These are phyloP conservation scores for Parazoanthus atlanticus DNA, from an alignment of 92 coral and sea anemone genomes.

Conservation along the genomic window DNA sequence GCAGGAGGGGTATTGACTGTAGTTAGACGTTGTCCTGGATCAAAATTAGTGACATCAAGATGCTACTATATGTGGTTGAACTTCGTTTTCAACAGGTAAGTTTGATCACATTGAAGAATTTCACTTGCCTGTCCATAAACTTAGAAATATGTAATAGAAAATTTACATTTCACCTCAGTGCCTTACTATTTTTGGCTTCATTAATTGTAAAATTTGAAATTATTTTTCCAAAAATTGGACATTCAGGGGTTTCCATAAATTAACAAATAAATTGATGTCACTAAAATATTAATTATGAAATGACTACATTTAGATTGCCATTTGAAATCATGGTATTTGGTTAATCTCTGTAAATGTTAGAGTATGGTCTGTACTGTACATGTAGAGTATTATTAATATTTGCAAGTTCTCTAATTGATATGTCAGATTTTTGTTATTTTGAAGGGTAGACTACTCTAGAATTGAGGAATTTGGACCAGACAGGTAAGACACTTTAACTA, in stretches of 20 bases:
- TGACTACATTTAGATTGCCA: too few species aligned
- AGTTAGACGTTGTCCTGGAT: not conserved
- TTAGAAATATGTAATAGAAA: too few species aligned
- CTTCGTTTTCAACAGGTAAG: conserved; percentile 95
- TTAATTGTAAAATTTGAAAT: too few species aligned
- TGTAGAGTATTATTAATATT: not conserved
- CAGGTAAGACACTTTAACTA: conserved; percentile 49
- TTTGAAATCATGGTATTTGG: too few species aligned
- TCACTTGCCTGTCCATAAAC: not conserved
- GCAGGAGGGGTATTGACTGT: not conserved
- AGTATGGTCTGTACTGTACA: not conserved
- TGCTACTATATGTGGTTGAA: conserved; percentile 95
- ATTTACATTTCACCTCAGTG: too few species aligned
- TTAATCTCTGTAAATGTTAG: too few species aligned
- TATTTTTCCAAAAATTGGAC: too few species aligned
- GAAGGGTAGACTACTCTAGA: conserved; percentile 83
- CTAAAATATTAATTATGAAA: too few species aligned
- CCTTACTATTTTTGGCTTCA: too few species aligned
- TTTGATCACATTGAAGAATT: not conserved
- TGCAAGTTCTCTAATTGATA: not conserved
- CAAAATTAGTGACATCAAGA: conserved; percentile 44
- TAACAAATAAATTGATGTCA: too few species aligned
- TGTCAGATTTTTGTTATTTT: not conserved
- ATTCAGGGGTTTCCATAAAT: too few species aligned
- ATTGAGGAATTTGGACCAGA: conserved; percentile 91